Base-by-base conservation (phyloP, 1,140 invertebrate species). In the Caerostris extrusa region DNA sequence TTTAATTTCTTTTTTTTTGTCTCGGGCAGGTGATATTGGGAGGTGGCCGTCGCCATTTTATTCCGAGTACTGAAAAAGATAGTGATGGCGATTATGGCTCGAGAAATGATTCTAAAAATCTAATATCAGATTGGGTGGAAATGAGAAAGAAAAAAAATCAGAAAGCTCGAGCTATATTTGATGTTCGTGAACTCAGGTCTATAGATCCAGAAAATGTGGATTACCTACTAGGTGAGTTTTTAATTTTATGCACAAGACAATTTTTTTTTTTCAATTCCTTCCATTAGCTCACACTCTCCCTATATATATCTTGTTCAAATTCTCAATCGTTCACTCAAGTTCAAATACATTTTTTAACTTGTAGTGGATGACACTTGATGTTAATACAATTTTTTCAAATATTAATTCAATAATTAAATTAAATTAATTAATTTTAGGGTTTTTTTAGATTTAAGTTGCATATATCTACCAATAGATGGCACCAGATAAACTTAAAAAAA, bases 111-210 rank as follows among this genome's bases (percentile, higher is more conserved):
- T 97, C 97, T 2, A 96, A 97, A 90, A 96, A 98, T 96, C 96
- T 98, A 7, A 97, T 98, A 5, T 94, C 96, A 3, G 96, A 97
- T 3, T 98, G 98, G 97, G 17, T 81, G 12, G 14, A 85, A 3
- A 91, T 95, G 53, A 95, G 94, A 61, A 61, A 91, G 19, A 50
- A 87, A 91, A 87, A 91, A 94, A 60, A 94, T 77, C 14, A 19
- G 0, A 89, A 82, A n/a, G 53, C 64, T 0, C 12, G 14, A 5
- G 8, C 55, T 5, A 17, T 90, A 56, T 94, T 67, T 8, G 53
- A 58, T 17, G n/a, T 19, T 4, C 6, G 64, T 8, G 77, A 94
- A 58, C 82, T 94, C 12, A 57, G 56, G 60, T 8, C n/a, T 7
- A 14, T 94, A 5, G 19, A 90, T 10, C 7, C 77, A 10, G 56